Percentiles rank a stretch among this genome's conserved stretches.
These are phyloP conservation scores for Ptilodon capucinus DNA, from an alignment of 2,888 invertebrate genomes.

Conservation along the genomic window DNA sequence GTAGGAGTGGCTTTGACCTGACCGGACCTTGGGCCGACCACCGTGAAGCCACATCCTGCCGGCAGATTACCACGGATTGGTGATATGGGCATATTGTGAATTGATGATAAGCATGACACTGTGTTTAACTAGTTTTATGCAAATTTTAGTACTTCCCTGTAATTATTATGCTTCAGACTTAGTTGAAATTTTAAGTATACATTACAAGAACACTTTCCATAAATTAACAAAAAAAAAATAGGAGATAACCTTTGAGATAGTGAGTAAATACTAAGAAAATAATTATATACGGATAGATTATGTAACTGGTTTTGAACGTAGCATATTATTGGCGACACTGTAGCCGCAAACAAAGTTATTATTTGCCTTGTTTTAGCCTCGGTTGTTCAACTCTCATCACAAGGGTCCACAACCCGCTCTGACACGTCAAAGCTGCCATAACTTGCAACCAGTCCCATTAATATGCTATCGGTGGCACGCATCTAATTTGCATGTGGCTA, in stretches of 20 bases:
- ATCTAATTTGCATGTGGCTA: not conserved
- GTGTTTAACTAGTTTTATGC: too few relatives aligned
- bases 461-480: not conserved
- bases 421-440: not conserved
- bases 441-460: not conserved
- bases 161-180: too few relatives aligned
- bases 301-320: not conserved
- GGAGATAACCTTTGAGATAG: too few relatives aligned
- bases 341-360: not conserved
- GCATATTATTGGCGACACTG: not conserved
- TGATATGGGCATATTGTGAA: not conserved
- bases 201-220: too few relatives aligned
- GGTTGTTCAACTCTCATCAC: not conserved
- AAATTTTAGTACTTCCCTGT: too few relatives aligned
- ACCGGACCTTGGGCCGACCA: conserved; percentile 37
- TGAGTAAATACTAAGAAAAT: too few relatives aligned
- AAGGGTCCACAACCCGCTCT: not conserved
- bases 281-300: too few relatives aligned
- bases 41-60: conserved; percentile 49
- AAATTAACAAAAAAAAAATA: too few relatives aligned
- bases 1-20: conserved; percentile 50
- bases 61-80: not conserved
- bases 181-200: too few relatives aligned
- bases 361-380: not conserved
- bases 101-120: not conserved